Base-by-base conservation (phyloP, 2,888 invertebrate genomes). In the Drosophila imparisetae region DNA sequence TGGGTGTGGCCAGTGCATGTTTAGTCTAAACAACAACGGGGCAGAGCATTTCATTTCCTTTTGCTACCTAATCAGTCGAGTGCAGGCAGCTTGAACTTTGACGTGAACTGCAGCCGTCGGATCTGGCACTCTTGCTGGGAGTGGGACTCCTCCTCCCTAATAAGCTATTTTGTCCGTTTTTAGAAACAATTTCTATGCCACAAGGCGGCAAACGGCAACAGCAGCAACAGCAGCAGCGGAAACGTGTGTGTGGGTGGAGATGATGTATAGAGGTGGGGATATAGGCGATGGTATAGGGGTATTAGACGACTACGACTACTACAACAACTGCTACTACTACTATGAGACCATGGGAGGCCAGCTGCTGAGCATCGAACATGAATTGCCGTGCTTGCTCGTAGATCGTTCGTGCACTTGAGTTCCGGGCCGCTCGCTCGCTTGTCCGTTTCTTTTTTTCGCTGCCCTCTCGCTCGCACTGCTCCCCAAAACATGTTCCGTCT, bases 21-120 rank as follows among this genome's bases (percentile, higher is more conserved):
- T 83, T 86, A 89, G 89, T 70, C 87, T 75, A 84, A 89, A 73
- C 87, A 86, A 73, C 80, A 89, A 72, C 79, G 80, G 81, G 68
- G 55, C 63, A 57, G 29, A 52, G 67, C 75, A 70, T 88, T 85
- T 77, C 69, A n/a, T 57, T 57, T 57, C 72, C 65, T 69, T 59
- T 48, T 54, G 53, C 70, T 74, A 72, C 68, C 76, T 77, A 75
- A 79, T 72, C 78, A 49, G 55, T 75, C 62, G 79, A 81, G 75
- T 65, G 77, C 80, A 64, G 66, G 61, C 62, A 66, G 84, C 84
- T 81, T 84, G 84, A 89, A 84, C 89, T 84, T 84, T 84, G 89
- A 89, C 84, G 89, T 79, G 76, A 89, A 86, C 84, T 89, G 80
- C 77, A 72, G 72, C 45, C 54, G 36, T 50, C 63, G 62, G 83